Evolutionary conservation across 2,888 invertebrate genomes (phyloP).

Genomic region (Frankliniella fusca): DNA sequence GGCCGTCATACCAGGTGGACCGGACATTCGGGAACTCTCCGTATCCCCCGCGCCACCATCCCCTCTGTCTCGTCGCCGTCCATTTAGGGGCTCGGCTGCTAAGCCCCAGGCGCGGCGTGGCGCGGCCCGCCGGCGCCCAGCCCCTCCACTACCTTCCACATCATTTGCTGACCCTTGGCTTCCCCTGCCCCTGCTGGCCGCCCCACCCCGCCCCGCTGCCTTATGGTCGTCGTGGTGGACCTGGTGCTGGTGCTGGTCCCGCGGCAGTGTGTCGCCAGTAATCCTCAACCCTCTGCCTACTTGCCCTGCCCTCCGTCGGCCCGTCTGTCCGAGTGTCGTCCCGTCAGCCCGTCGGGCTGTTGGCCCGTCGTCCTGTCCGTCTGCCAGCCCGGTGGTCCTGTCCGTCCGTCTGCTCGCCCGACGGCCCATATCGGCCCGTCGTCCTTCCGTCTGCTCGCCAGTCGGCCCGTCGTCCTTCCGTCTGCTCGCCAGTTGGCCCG

Average conservation of each 20-base stretch:
- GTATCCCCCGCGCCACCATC: too few relatives aligned
- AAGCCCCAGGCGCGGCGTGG: background rate
- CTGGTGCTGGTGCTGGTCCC: background rate
- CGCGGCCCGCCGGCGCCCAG: background rate
- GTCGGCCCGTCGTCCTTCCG: background rate
- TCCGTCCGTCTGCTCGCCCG: too few relatives aligned
- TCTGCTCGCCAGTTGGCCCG: background rate
- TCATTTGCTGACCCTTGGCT: background rate
- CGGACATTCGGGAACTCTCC: too few relatives aligned
- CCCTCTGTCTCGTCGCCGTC: too few relatives aligned
- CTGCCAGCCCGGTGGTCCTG: background rate
- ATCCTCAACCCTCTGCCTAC: background rate
- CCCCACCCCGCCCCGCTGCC: background rate
- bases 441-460: too few relatives aligned
- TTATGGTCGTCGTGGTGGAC: background rate
- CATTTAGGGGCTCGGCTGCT: too few relatives aligned
- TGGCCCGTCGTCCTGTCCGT: background rate
- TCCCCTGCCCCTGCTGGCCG: too few relatives aligned
- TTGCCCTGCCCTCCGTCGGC: background rate
- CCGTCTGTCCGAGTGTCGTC: too few relatives aligned
- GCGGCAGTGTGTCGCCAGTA: background rate
- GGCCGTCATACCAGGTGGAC: too few relatives aligned
- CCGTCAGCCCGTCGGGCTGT: background rate
- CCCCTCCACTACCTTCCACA: background rate
- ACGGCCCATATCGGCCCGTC: too few relatives aligned